Evolutionary conservation across 2,888 invertebrate species (phyloP), one percentile per base, ranked within the genome.

Genomic region (Reticulitermes lucifugus): DNA sequence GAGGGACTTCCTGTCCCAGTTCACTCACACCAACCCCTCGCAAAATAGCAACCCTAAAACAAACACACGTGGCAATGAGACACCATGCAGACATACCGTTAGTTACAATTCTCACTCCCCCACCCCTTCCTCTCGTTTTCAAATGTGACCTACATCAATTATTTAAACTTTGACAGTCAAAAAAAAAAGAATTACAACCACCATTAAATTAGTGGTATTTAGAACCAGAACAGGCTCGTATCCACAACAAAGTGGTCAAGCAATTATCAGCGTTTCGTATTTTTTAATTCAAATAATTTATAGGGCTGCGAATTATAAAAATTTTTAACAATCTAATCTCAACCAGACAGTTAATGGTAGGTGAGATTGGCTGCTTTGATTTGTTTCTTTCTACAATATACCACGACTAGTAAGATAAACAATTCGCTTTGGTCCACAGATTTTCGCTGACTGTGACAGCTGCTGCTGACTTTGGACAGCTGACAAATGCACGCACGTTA

Each of bases 81-180:
- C 35, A 59, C 41, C 59, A 80, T 22, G 25, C n/a, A 46, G 35
- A 46, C 70, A 70, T 22, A 18, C 55, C 21, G 12, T 55, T 55
- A 65, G n/a, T 65, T 60, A 21, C n/a, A 35, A 35, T 35, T 35
- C 9, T 65, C 55, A 29, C 65, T 21, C 18, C 46, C 73, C 29
- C 51, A 73, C 71, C 55, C 29, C 43, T 21, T 21, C 46, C 59
- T 29, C 51, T 55, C 71, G 29, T 55, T 46, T 46, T 75, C 71
- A 41, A 82, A 59, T 77, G 59, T 43, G 29, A 70, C 83, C 51
- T 65, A 75, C 82, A 75, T 85, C 83, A 60, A 85, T 85, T 83
- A 85, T 85, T 85, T 82, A 85, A 77, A 51, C 83, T 85, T 85
- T 59, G 85, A 82, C 85, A 83, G 46, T 43, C 73, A 29, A 51